Percentiles rank a stretch among this genome's conserved stretches.
phyloP scores from a whole-genome alignment of 2,113 vertebrate species.

The Azemiops feae region DNA sequence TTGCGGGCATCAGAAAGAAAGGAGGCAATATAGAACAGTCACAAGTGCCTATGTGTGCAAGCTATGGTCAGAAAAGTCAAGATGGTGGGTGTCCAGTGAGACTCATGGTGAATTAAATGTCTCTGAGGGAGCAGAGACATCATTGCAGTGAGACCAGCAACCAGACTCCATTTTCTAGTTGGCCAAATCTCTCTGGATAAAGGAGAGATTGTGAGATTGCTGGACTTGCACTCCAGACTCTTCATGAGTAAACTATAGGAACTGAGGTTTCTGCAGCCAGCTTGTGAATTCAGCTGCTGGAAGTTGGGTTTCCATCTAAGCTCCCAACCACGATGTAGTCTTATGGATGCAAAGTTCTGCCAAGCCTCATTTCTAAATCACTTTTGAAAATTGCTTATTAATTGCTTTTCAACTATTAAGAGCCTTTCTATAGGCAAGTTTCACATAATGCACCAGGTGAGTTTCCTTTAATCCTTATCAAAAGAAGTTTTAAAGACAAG shows the following conservation, averaged over 20 bases:
- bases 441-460: background rate
- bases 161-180: background rate
- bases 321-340: background rate
- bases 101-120: background rate
- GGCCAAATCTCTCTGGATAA: background rate
- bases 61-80: background rate
- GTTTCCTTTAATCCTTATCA: background rate
- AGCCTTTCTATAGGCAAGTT: background rate
- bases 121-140: background rate
- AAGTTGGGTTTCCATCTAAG: background rate
- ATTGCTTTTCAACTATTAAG: background rate
- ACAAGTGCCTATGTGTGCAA: background rate
- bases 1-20: background rate
- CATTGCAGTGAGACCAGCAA: background rate
- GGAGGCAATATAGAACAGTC: background rate
- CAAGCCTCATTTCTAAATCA: background rate
- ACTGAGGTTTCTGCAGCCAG: background rate
- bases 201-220: background rate
- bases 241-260: background rate
- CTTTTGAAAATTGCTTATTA: background rate
- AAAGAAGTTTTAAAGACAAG: background rate
- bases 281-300: background rate
- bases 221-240: background rate
- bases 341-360: background rate
- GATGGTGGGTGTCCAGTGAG: background rate